Percentiles rank a stretch among this genome's conserved stretches.
Evolutionary conservation across 2,113 vertebrate genomes (phyloP).

Genomic region (Coryphaenoides rupestris): DNA sequence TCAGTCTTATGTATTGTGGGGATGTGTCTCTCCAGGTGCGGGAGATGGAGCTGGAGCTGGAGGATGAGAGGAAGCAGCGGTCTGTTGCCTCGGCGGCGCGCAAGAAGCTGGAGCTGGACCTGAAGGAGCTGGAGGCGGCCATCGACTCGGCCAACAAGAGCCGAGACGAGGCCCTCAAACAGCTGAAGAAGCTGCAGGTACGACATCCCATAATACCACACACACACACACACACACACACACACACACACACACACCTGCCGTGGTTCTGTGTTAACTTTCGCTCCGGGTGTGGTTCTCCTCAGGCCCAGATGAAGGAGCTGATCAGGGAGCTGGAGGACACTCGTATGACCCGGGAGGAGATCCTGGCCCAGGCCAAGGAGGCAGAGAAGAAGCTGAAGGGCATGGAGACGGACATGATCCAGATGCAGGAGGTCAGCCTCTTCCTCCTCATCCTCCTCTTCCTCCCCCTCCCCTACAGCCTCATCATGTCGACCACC

Average conservation of each 20-base stretch:
- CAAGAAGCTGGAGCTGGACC: constrained; percentile 95
- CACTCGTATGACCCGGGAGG: constrained; percentile 87
- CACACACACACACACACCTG: too few relatives aligned
- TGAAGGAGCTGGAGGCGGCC: constrained; percentile 91
- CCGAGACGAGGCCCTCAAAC: constrained; percentile 92
- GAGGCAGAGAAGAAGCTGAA: constrained; percentile 98
- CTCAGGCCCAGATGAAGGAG: constrained; percentile 95
- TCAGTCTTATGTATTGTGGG: too few relatives aligned
- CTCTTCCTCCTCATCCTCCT: neutral
- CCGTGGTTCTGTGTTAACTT: too few relatives aligned
- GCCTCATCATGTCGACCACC: too few relatives aligned
- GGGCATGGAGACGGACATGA: constrained; percentile 94
- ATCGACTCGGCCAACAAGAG: constrained; percentile 95
- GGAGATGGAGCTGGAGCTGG: constrained; percentile 94
- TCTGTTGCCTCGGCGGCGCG: constrained; percentile 83
- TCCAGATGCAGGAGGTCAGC: constrained; percentile 92
- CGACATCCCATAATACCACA: neutral
- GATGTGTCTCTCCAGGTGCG: constrained; percentile 76
- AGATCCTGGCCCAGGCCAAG: constrained; percentile 91
- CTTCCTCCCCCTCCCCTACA: neutral
- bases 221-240: too few relatives aligned
- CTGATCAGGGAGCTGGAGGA: constrained; percentile 90
- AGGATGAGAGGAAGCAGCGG: constrained; percentile 94
- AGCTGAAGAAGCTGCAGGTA: constrained; percentile 94
- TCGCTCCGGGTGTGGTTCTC: neutral